Evolutionary conservation across 2,113 vertebrate genomes (phyloP), one percentile per base, ranked within the genome.

Genomic region (Cavia aperea): DNA sequence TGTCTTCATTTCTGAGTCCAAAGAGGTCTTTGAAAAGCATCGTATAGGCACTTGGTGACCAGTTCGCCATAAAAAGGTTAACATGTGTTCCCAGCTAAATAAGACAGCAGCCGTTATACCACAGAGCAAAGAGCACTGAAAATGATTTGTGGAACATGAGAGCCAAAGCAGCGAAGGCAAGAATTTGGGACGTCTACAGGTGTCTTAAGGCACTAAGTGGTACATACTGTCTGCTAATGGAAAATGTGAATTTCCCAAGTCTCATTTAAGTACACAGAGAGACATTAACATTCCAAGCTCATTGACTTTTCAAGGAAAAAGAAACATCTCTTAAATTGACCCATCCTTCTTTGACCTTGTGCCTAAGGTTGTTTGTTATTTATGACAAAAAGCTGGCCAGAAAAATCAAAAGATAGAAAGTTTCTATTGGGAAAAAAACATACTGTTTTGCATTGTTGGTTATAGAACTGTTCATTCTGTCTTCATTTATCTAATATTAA

Each of bases 241-340:
- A 86, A 95, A 93, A 93, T 75, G 49, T 19, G 83, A 88, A 86
- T 83, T 95, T 95, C 86, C 79, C 51, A 92, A 86, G 68, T 95
- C 77, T 89, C 86, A 49, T 51, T 63, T 79, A 89, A 92, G 66
- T 82, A 92, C 94, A 83, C 84, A 94, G 68, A 90, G 31, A 91
- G 82, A 81, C 72, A 85, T 58, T 78, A 95, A 92, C 49, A 86
- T 90, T 79, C 62, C 33, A 92, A 90, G 68, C 43, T 8, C 56
- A 92, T 33, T 66, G 60, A 75, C 73, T 58, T 92, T 66, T 86
- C 56, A 68, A 49, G 21, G 14, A 60, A n/a, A 60, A 31, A 14
- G 60, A 49, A 49, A n/a, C 54, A 93, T 49, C 89, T 86, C 43
- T 58, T 54, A 24, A 95, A 85, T 77, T 94, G 54, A 92, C 29